phyloP scores from a whole-genome alignment of 1,140 invertebrate species.

The Tetranychus urticae region DNA sequence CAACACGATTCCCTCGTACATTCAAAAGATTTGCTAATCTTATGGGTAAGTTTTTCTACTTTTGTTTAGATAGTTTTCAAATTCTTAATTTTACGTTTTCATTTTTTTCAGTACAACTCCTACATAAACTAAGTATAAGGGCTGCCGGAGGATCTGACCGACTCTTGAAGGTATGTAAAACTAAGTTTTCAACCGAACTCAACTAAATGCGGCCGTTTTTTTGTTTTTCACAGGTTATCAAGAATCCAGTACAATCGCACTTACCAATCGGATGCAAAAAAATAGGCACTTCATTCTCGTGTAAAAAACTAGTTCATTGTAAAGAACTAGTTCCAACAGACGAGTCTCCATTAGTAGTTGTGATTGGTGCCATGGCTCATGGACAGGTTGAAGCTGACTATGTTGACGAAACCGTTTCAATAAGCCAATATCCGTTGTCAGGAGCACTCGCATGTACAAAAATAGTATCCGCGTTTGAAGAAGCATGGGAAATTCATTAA shows the following conservation, averaged over 20 bases:
- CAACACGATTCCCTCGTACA: constrained; percentile 90
- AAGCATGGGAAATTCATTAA: constrained; percentile 64
- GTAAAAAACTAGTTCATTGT: constrained; percentile 47
- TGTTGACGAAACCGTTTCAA: constrained; percentile 64
- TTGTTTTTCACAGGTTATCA: constrained; percentile 41
- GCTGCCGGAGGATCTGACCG: constrained; percentile 70
- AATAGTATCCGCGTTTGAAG: constrained; percentile 88
- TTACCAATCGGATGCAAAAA: constrained; percentile 84
- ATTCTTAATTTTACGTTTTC: constrained; percentile 4
- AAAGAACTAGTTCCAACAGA: constrained; percentile 55
- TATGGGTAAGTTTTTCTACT: constrained; percentile 45
- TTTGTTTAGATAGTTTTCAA: constrained; percentile 1
- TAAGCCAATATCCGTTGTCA: constrained; percentile 87
- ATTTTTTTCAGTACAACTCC: constrained; percentile 58
- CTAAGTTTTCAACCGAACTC: no score
- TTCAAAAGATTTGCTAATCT: constrained; percentile 94
- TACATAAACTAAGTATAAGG: constrained; percentile 78
- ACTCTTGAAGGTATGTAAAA: constrained; percentile 40
- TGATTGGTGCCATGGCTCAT: constrained; percentile 91
- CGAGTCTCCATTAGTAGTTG: constrained; percentile 42
- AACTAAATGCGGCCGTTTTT: not conserved
- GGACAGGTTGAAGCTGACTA: constrained; percentile 75
- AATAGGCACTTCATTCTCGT: constrained; percentile 66
- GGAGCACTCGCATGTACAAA: constrained; percentile 88
- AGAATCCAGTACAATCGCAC: constrained; percentile 85